These are phyloP conservation scores for Thereva nobilitata DNA, from an alignment of 2,888 invertebrate genomes.

Conservation along the genomic window DNA sequence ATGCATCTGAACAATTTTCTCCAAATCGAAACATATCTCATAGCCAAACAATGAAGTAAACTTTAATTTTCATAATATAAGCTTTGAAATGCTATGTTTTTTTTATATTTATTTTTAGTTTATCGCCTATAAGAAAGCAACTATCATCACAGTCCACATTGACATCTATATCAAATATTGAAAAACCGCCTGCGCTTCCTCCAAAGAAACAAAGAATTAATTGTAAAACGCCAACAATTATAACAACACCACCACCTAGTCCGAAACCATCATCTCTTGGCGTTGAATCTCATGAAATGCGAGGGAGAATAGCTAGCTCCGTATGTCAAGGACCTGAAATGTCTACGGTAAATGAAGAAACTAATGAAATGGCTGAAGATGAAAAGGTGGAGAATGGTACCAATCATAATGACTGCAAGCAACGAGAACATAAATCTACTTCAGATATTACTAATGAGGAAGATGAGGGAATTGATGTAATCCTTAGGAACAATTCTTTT, in stretches of 20 bases:
- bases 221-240: conserved; percentile 56
- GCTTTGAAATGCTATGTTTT: background rate
- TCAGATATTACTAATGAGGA: conserved; percentile 43
- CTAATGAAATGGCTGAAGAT: conserved; percentile 43
- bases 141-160: conserved; percentile 40
- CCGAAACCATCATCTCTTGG: conserved; percentile 49
- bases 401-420: conserved; percentile 6
- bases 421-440: conserved; percentile 29
- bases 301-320: background rate
- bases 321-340: conserved; percentile 54
- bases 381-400: conserved; percentile 24
- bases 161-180: conserved; percentile 44
- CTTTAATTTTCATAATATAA: conserved; percentile 27
- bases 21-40: conserved; percentile 55
- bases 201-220: conserved; percentile 63
- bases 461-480: conserved; percentile 45
- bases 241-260: conserved; percentile 60
- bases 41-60: conserved; percentile 58
- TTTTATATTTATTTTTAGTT: conserved; percentile 29
- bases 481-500: conserved; percentile 45
- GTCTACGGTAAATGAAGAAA: conserved; percentile 57
- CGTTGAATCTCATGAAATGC: conserved; percentile 42
- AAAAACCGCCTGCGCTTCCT: conserved; percentile 65
- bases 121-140: conserved; percentile 42
- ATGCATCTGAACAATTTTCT: conserved; percentile 53